Conservation (phyloP, 2,888 invertebrate species). For the Tolmerus cingulatus region DNA sequence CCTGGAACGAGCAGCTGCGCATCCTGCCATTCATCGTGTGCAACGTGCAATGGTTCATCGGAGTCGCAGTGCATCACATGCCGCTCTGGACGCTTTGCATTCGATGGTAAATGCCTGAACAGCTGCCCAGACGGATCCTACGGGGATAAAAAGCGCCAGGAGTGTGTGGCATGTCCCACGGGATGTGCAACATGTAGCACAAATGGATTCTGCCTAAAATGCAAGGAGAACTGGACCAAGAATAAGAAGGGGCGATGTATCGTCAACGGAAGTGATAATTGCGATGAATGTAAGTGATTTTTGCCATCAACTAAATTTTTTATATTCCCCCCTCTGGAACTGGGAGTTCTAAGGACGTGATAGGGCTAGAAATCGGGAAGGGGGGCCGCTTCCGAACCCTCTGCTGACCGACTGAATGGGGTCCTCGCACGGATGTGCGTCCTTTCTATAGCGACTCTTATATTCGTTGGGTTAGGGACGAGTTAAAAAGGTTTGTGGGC, state of each 20-base stretch:
- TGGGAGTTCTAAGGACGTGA: neutral
- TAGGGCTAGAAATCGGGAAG: neutral
- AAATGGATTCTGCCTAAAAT: slow-evolving; percentile 76
- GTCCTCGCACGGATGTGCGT: neutral
- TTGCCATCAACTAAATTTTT: slow-evolving; percentile 48
- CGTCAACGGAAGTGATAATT: slow-evolving; percentile 74
- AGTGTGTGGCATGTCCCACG: slow-evolving; percentile 78
- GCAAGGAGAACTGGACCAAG: slow-evolving; percentile 77
- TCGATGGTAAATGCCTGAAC: slow-evolving; percentile 75
- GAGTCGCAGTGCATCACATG: slow-evolving; percentile 85
- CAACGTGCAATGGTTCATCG: slow-evolving; percentile 80
- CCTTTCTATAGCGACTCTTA: slow-evolving; percentile 14
- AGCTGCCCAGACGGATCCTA: slow-evolving; percentile 79
- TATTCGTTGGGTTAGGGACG: slow-evolving; percentile 1
- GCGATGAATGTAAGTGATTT: slow-evolving; percentile 69
- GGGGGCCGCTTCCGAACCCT: neutral
- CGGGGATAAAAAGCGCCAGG: slow-evolving; percentile 79
- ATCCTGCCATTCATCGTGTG: slow-evolving; percentile 80
- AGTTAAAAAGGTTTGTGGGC: slow-evolving; percentile 36
- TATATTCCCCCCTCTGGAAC: slow-evolving; percentile 17
- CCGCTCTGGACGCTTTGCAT: slow-evolving; percentile 74
- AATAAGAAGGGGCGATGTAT: slow-evolving; percentile 80
- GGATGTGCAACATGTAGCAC: slow-evolving; percentile 80
- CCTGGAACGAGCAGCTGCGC: slow-evolving; percentile 69
- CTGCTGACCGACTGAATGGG: neutral